These are phyloP conservation scores for Tipula lateralis DNA, from an alignment of 2,888 invertebrate genomes.

Conservation along the genomic window DNA sequence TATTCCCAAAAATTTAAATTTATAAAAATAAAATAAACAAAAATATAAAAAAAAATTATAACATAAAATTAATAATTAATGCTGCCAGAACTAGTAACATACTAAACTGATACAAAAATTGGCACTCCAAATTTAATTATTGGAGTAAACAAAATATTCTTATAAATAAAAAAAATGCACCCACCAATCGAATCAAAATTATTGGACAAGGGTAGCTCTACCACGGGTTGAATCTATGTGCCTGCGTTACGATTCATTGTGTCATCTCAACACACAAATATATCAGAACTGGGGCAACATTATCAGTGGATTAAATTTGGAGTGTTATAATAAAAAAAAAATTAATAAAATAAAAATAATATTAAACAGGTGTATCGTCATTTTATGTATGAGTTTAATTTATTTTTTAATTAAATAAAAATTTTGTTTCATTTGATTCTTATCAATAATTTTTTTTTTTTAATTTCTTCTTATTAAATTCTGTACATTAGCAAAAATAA, in stretches of 20 bases:
- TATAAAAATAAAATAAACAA: not conserved
- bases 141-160: too few relatives aligned
- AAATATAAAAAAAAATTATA: not conserved
- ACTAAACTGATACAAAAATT: too few relatives aligned
- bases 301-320: too few relatives aligned
- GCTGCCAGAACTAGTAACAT: not conserved
- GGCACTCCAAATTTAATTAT: too few relatives aligned
- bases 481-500: conserved; percentile 34
- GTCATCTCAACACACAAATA: too few relatives aligned
- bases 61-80: not conserved
- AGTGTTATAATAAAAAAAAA: not conserved
- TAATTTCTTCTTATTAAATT: not conserved
- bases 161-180: not conserved
- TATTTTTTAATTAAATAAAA: not conserved
- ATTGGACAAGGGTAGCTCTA: too few relatives aligned
- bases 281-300: too few relatives aligned
- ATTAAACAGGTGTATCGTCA: not conserved
- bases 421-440: not conserved
- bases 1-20: not conserved
- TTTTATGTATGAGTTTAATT: not conserved
- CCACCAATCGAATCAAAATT: not conserved
- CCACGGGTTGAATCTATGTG: too few relatives aligned
- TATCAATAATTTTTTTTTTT: conserved; percentile 5
- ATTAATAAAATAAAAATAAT: not conserved
- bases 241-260: too few relatives aligned